These are phyloP conservation scores for Elegia similella DNA, from an alignment of 2,888 invertebrate species.

Conservation along the genomic window DNA sequence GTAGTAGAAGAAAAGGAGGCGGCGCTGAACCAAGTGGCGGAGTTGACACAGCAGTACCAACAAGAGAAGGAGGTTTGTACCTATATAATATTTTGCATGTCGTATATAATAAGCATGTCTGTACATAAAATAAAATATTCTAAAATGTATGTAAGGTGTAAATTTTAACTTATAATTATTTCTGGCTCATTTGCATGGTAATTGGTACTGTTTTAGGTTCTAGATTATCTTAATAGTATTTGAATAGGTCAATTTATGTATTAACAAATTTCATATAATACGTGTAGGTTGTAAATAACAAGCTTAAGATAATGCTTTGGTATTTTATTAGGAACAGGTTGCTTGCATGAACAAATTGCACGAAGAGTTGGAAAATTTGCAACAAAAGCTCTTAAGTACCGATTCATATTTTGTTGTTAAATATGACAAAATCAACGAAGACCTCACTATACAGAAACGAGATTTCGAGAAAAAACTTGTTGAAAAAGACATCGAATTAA, in stretches of 20 bases:
- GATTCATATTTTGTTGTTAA: constrained; percentile 42
- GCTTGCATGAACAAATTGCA: constrained; percentile 47
- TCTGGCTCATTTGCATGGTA: neutral
- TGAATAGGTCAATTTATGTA: neutral
- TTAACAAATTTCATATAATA: neutral
- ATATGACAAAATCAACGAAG: constrained; percentile 43
- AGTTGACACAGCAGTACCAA: constrained; percentile 53
- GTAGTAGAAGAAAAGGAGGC: constrained; percentile 61
- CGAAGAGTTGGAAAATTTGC: constrained; percentile 48
- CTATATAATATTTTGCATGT: constrained; percentile 14
- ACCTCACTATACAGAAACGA: constrained; percentile 40
- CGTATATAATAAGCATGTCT: constrained; percentile 2
- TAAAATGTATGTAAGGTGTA: neutral
- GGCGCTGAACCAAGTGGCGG: constrained; percentile 55
- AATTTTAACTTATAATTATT: neutral
- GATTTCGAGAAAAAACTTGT: constrained; percentile 43
- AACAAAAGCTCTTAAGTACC: constrained; percentile 44
- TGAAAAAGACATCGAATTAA: constrained; percentile 50
- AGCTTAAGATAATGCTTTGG: constrained; percentile 19
- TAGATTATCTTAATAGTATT: neutral
- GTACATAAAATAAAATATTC: neutral
- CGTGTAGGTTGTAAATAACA: constrained; percentile 4
- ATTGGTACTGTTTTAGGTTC: neutral
- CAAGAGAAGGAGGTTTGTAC: constrained; percentile 71
- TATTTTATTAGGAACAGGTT: constrained; percentile 53